Evolutionary conservation across 2,888 invertebrate species (phyloP).

Genomic region (Machimus atricapillus): DNA sequence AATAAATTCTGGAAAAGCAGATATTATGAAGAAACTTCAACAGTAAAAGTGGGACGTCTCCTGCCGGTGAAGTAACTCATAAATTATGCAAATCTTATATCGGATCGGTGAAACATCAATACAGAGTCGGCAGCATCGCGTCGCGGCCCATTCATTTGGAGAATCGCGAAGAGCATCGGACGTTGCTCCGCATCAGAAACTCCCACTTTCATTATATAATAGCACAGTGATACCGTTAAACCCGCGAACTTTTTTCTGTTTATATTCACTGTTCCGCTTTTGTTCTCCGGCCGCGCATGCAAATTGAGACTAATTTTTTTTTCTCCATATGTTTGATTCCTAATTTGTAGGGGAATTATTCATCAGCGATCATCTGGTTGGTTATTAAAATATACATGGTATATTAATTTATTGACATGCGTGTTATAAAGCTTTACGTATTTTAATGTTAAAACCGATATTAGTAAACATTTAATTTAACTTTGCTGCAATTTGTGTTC

Average conservation of each 20-base stretch:
- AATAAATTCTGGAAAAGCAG: neutral
- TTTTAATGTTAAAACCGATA: neutral
- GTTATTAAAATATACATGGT: neutral
- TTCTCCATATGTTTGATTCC: neutral
- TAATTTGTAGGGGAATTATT: neutral
- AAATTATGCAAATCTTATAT: neutral
- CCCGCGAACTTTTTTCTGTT: neutral
- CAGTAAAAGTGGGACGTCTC: neutral
- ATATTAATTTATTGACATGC: neutral
- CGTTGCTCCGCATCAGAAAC: neutral
- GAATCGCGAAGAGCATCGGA: neutral
- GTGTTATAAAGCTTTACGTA: neutral
- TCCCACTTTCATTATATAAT: neutral
- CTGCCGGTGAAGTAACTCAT: neutral
- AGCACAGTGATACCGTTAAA: neutral
- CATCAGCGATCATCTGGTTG: neutral
- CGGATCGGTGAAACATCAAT: neutral
- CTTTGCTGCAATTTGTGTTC: too few relatives aligned
- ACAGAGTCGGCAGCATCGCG: neutral
- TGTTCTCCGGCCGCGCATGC: neutral
- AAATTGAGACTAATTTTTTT: neutral
- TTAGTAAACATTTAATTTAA: neutral
- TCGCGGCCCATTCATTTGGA: neutral
- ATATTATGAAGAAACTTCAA: neutral
- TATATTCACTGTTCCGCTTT: neutral